Evolutionary conservation across 2,797 vertebrate genomes (phyloP), one percentile per base, ranked within the genome.

Genomic region (Philypnodon macrostomus): DNA sequence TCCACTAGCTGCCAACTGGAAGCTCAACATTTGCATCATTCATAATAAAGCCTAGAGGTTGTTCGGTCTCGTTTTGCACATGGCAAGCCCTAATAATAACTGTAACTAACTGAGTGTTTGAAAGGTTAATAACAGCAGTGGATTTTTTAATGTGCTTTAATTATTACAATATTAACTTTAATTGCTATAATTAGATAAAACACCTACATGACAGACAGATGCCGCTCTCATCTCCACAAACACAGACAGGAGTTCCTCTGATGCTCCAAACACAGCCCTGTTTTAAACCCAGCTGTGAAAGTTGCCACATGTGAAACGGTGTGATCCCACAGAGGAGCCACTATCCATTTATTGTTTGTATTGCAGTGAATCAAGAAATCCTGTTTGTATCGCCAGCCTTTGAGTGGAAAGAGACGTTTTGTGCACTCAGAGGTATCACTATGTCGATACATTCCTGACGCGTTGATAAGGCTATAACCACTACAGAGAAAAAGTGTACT

Each of bases 281-380:
- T 38, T 12, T 17, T 21, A 69, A 75, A 62, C 30, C 63, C 49
- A 37, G 58, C 36, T 47, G 63, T 53, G 39, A 77, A 75, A 66
- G 37, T 36, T 30, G 11, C 63, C 57, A 62, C 67, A 56, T 53
- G 37, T 66, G 50, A 71, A 57, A 42, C 44, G 0, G 19, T 17
- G 32, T 12, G 13, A 53, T 45, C 46, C 56, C 60, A 66, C 54
- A 63, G 62, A 54, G 51, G 34, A 64, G 58, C 45, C 34, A 16
- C 48, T 54, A 51, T 52, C 66, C 70, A 17, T 72, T 68, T 59
- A 76, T 66, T 73, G 63, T 79, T 82, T 77, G 63, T 39, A 55
- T 54, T 50, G 51, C 79, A 74, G 60, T 47, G 39, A 47, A 73
- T 80, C 36, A 68, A 65, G 67, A 69, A 52, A 68, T 63, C 56